phyloP scores from a whole-genome alignment of 30 jellyfish, hydroid and myxozoan species.

The Sanderia malayensis region DNA sequence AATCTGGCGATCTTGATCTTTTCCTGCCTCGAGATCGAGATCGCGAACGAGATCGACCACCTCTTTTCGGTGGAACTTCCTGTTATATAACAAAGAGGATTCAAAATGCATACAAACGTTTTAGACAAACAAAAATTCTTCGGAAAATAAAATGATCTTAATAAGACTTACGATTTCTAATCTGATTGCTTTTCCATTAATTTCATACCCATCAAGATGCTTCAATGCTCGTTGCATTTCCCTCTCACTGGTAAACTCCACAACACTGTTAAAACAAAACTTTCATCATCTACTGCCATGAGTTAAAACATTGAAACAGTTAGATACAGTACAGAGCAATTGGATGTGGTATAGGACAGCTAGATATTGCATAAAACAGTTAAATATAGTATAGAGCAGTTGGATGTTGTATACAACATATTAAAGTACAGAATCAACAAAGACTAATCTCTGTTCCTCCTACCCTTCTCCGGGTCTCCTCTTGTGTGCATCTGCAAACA shows the following conservation, averaged over 20 bases:
- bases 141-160: neutral
- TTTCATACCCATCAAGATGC: slow-evolving; percentile 75
- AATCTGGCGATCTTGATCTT: slow-evolving; percentile 51
- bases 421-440: too few relatives aligned
- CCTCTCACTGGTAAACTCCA: slow-evolving; percentile 71
- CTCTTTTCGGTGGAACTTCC: too few relatives aligned
- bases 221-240: slow-evolving; percentile 82
- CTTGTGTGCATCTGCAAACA: slow-evolving; percentile 92
- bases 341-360: too few relatives aligned
- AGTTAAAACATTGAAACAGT: too few relatives aligned
- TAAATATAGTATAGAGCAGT: too few relatives aligned
- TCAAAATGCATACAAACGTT: neutral
- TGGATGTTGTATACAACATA: too few relatives aligned
- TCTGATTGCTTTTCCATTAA: slow-evolving; percentile 84
- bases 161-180: slow-evolving; percentile 66
- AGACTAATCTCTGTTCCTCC: too few relatives aligned
- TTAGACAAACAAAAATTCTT: slow-evolving; percentile 2
- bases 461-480: slow-evolving; percentile 91
- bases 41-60: slow-evolving; percentile 56
- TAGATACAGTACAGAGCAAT: too few relatives aligned
- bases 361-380: too few relatives aligned
- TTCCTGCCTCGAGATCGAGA: slow-evolving; percentile 62
- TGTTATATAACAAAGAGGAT: neutral
- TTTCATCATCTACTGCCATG: too few relatives aligned
- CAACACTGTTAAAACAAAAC: too few relatives aligned